Conservation (phyloP, 2,797 vertebrate species). For the Peromyscus attwateri region DNA sequence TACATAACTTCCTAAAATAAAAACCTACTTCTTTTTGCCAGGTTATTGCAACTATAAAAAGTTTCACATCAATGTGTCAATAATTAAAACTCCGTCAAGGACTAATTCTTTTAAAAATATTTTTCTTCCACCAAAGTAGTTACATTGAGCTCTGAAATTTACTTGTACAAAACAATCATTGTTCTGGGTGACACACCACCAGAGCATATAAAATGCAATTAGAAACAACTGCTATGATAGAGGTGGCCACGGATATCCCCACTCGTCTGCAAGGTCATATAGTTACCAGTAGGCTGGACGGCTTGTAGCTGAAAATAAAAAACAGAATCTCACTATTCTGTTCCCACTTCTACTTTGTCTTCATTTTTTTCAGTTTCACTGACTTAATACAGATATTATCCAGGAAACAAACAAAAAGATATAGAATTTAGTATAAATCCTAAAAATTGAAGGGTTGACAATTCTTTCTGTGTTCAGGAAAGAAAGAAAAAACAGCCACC, state of each 20-base stretch:
- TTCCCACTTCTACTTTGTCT: conserved; percentile 82
- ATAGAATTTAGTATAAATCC: conserved; percentile 78
- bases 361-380: conserved; percentile 78
- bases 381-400: conserved; percentile 68
- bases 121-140: conserved; percentile 73
- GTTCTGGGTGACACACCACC: conserved; percentile 79
- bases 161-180: conserved; percentile 84
- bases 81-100: conserved; percentile 60
- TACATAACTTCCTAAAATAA: conserved; percentile 75
- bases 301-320: conserved; percentile 76
- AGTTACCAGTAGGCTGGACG: conserved; percentile 76
- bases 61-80: conserved; percentile 73
- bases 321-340: conserved; percentile 80
- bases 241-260: conserved; percentile 79
- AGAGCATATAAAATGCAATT: conserved; percentile 77
- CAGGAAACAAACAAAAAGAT: conserved; percentile 70
- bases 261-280: conserved; percentile 87
- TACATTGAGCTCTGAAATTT: conserved; percentile 80
- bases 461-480: conserved; percentile 81
- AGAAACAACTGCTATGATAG: conserved; percentile 86
- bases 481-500: conserved; percentile 27
- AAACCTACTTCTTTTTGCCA: conserved; percentile 57
- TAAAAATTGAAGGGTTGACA: conserved; percentile 79
- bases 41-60: conserved; percentile 65
- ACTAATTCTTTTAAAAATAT: conserved; percentile 71